Base-by-base conservation (phyloP, 2,113 vertebrate species). In the Gnathonemus longibarbis region DNA sequence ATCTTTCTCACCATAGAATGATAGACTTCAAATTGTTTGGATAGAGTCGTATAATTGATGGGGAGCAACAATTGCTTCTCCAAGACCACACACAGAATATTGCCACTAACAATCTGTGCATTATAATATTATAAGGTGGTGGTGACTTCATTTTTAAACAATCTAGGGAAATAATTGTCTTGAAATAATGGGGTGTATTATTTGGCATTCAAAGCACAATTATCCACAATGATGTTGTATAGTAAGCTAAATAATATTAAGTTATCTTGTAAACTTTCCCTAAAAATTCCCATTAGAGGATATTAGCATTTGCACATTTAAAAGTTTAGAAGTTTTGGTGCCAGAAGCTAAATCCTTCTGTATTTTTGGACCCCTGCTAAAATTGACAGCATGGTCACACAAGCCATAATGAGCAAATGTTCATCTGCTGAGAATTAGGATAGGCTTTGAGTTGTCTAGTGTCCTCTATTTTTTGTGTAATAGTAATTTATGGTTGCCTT, bases 401-500 rank as follows among this genome's bases (percentile, higher is more conserved):
- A 87, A 53, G 85, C 85, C 85, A 52, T 13, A 53, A 10, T 52
- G 27, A 87, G 49, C 85, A 21, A 27, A 27, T 19, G 27, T 27
- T 86, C 84, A 86, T 87, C 85, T 87, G 85, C 31, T 56, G 27
- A 56, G 27, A 87, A 87, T 87, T 53, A 87, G n/a, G 27, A 19
- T 3, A 35, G 27, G 49, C 50, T 7, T 11, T 31, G 85, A 19
- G 5, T 39, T 35, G 31, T 53, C 45, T 49, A 19, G 50, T 31
- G 27, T 87, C 27, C n/a, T 87, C 49, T 19, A n/a, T 49, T 52
- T 15, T 24, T 87, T 27, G 5, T 24, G n/a, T 87, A 56, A 31
- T 31, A 31, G 27, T 87, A 48, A 87, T 53, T 52, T 87, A 56
- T 17, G 31, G 24, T 9, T 53, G 48, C 31, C n/a, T 5, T 87